Base-by-base conservation (phyloP, 1,140 invertebrate genomes). In the Drosophila sucinea region DNA sequence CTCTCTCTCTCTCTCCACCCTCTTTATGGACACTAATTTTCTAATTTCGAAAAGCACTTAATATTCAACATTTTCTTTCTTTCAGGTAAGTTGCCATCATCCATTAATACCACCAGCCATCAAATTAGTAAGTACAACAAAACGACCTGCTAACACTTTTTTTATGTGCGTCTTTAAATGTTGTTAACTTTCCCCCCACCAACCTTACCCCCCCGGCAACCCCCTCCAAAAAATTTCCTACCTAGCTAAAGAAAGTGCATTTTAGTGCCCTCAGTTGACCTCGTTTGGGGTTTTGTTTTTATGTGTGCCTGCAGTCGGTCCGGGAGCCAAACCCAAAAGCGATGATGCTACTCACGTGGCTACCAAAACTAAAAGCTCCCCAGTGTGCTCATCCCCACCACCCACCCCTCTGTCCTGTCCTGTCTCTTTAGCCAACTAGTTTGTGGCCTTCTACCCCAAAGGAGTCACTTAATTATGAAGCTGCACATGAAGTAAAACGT, bases 91-190 rank as follows among this genome's bases (percentile, higher is more conserved):
- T 87, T 89, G 83, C 82, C 76, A 89, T 89, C 83, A 89, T 76
- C 84, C 84, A 89, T 89, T 87, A 89, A 87, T 89, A 87, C 80
- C 83, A 83, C 76, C 84, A 89, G 83, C 64, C 83, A 80, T 87
- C 84, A 89, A 87, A 87, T 87, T 87, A 86, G 83, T 89, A 87
- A 89, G 84, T 89, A 87, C 84, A 58, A 89, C 69, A 83, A 89
- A 87, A 89, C 79, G 82, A 87, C 67, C 79, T 89, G 80, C 79
- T 87, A 87, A 89, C 84, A 85, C 79, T 89, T 89, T 57, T 77
- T 77, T 86, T 79, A 87, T 86, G 79, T 83, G 67, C 79, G 62
- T 86, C 81, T 85, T 82, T 86, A 75, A 86, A 80, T 85, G 79
- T 81, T 77, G 44, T 51, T 83, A 60, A 63, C 60, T 60, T 32